Evolutionary conservation across 2,888 invertebrate species (phyloP).

Genomic region (Branchipolynoe longqiensis): DNA sequence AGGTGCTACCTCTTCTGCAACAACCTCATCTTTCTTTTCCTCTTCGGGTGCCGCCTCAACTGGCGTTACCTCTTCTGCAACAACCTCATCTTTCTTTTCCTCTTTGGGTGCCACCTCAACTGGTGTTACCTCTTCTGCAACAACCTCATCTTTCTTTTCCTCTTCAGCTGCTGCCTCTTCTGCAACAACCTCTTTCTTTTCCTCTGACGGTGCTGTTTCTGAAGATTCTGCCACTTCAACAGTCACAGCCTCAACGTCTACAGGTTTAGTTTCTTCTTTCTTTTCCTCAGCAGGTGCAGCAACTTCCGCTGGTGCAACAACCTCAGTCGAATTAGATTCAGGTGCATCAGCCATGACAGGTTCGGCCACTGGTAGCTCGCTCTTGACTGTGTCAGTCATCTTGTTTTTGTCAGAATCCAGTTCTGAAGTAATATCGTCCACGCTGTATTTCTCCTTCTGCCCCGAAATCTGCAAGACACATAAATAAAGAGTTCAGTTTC

Average conservation of each 20-base stretch:
- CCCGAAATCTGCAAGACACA: constrained; percentile 1
- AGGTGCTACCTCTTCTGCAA: constrained; percentile 4
- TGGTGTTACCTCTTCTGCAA: constrained; percentile 13
- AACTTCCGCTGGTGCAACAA: background rate
- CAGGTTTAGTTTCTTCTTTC: constrained; percentile 13
- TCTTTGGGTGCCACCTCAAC: constrained; percentile 22
- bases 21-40: constrained; percentile 10
- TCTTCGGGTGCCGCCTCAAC: constrained; percentile 18
- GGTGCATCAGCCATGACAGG: no score
- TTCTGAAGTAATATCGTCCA: constrained; percentile 12
- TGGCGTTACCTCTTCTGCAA: background rate
- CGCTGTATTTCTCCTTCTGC: constrained; percentile 29
- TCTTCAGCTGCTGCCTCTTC: constrained; percentile 21
- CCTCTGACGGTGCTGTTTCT: constrained; percentile 41
- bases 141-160: constrained; percentile 33
- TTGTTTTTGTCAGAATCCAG: constrained; percentile 12
- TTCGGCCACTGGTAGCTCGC: constrained; percentile 2
- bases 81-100: background rate
- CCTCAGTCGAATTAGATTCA: no score
- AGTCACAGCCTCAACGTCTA: constrained; percentile 28
- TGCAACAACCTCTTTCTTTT: constrained; percentile 46
- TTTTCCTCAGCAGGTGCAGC: constrained; percentile 42
- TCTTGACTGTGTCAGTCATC: constrained; percentile 29
- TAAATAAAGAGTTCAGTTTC: no score
- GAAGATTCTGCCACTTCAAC: constrained; percentile 4